Evolutionary conservation across 92 coral and sea anemone species (phyloP).

Genomic region (Epizoanthus scotinus): DNA sequence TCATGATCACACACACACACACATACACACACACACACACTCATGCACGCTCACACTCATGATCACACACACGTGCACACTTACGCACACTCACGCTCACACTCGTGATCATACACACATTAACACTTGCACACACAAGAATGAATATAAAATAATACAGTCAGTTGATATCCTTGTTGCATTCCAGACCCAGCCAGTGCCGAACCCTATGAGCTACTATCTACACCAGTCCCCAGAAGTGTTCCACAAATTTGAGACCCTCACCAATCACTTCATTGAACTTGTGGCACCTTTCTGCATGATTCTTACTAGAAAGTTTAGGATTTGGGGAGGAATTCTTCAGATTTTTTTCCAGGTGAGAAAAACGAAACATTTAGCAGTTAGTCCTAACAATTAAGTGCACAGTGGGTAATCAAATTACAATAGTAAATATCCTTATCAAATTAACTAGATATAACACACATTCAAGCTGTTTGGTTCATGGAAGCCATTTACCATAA

Average conservation of each 20-base stretch:
- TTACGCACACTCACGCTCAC: too few species aligned
- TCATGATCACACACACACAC: too few species aligned
- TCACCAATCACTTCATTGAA: slow-evolving; percentile 89
- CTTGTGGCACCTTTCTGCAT: slow-evolving; percentile 88
- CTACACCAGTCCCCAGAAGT: slow-evolving; percentile 97
- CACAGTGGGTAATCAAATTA: background rate
- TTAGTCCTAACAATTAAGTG: background rate
- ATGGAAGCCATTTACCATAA: too few species aligned
- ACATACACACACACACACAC: too few species aligned
- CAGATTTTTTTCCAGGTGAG: slow-evolving; percentile 88
- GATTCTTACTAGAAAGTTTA: slow-evolving; percentile 75
- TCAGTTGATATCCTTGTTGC: background rate
- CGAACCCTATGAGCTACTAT: slow-evolving; percentile 92
- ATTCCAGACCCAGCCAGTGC: slow-evolving; percentile 95
- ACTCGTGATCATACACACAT: too few species aligned
- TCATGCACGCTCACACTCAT: too few species aligned
- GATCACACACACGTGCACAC: too few species aligned
- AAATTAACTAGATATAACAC: too few species aligned
- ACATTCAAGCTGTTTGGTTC: too few species aligned
- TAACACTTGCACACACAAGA: too few species aligned
- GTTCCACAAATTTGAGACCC: slow-evolving; percentile 94
- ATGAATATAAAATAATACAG: too few species aligned
- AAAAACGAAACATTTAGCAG: background rate
- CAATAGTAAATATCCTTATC: background rate
- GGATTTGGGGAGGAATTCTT: slow-evolving; percentile 83